These are phyloP conservation scores for Tor tambroides DNA, from an alignment of 2,113 vertebrate species.

Conservation along the genomic window DNA sequence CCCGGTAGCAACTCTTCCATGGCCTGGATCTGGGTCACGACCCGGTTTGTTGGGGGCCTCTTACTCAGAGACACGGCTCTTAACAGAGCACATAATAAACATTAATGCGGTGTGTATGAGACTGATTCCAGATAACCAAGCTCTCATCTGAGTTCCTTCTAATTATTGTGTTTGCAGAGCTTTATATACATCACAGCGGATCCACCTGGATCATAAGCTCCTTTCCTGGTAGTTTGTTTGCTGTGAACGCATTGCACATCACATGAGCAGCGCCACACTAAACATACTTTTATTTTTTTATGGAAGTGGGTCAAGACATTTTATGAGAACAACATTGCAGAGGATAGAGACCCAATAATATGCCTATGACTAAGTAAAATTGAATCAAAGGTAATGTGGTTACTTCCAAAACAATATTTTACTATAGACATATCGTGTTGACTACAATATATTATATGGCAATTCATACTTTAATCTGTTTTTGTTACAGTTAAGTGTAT, in stretches of 20 bases:
- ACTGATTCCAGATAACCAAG: neutral
- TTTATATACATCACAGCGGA: neutral
- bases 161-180: neutral
- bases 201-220: neutral
- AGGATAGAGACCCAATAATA: too few relatives aligned
- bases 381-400: too few relatives aligned
- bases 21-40: too few relatives aligned
- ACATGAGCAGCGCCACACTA: neutral
- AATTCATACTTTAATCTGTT: neutral
- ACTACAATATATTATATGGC: neutral
- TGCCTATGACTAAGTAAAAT: too few relatives aligned
- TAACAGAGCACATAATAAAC: neutral
- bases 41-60: too few relatives aligned
- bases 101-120: neutral
- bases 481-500: neutral
- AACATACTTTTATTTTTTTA: too few relatives aligned
- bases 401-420: neutral
- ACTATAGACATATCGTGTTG: neutral
- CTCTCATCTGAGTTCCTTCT: neutral
- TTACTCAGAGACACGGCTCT: too few relatives aligned
- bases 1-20: too few relatives aligned
- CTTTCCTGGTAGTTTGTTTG: neutral
- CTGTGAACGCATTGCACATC: neutral
- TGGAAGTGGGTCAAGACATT: too few relatives aligned
- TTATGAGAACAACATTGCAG: too few relatives aligned